Percentiles rank a stretch among this genome's conserved stretches.
Evolutionary conservation across 2,797 vertebrate species (phyloP).

Genomic region (Furcifer pardalis): DNA sequence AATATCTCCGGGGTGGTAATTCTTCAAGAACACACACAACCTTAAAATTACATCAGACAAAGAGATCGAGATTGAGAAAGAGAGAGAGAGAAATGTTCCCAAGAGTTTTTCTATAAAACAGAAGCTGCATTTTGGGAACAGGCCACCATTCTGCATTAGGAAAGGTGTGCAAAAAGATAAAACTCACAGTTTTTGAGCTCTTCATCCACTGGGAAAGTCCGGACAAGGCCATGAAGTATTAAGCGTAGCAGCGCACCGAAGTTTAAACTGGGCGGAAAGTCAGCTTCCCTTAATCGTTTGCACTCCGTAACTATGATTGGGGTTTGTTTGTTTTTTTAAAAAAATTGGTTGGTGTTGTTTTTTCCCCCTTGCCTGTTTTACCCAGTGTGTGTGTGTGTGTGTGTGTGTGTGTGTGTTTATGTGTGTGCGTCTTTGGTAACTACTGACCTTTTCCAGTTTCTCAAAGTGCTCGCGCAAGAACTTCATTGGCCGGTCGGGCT

Average conservation of each 20-base stretch:
- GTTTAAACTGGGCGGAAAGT: neutral
- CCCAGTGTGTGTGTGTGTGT: rapidly evolving
- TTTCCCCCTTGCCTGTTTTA: neutral
- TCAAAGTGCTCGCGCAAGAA: constrained; percentile 97
- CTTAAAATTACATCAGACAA: neutral
- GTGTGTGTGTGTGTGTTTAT: no score
- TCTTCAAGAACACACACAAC: neutral
- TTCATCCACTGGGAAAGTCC: neutral
- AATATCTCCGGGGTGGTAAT: neutral
- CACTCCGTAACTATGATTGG: neutral
- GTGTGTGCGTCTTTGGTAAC: no score
- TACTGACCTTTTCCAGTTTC: constrained; percentile 95
- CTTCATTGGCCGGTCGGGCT: constrained; percentile 94
- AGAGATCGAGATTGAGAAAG: no score
- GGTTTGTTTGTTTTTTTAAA: neutral
- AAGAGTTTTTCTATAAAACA: neutral
- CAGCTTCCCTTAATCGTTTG: neutral
- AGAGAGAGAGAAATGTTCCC: neutral
- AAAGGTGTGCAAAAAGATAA: neutral
- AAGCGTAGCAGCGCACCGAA: no score
- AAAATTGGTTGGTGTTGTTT: neutral
- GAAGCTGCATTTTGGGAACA: neutral
- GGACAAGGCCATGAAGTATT: neutral
- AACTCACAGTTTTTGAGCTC: neutral
- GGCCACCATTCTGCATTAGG: neutral